Evolutionary conservation across 2,797 vertebrate genomes (phyloP).

Genomic region (Menidia menidia): DNA sequence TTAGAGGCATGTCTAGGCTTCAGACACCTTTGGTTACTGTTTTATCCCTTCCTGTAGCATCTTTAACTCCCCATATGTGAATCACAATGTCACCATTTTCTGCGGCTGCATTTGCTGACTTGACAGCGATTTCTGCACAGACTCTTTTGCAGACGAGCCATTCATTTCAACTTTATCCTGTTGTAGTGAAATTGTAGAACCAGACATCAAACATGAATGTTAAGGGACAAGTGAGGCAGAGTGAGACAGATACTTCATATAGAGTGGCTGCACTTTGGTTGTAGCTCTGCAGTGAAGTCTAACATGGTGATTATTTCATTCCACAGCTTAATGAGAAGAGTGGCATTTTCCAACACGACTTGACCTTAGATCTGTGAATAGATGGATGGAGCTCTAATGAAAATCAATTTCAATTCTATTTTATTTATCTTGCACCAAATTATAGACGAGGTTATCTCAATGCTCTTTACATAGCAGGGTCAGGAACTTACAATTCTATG

Average conservation of each 20-base stretch:
- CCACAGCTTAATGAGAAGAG: conserved; percentile 68
- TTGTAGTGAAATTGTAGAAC: conserved; percentile 13
- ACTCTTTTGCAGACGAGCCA: not conserved
- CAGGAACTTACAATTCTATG: conserved; percentile 16
- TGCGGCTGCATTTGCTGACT: not conserved
- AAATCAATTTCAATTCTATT: conserved; percentile 47
- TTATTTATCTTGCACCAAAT: conserved; percentile 20
- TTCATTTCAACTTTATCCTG: conserved; percentile 8
- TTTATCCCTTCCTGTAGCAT: conserved; percentile 16
- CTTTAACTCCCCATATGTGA: not conserved
- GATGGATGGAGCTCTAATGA: conserved; percentile 50
- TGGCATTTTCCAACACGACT: conserved; percentile 70
- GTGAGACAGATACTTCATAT: conserved; percentile 27
- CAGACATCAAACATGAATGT: conserved; percentile 2
- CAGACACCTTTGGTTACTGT: conserved; percentile 8
- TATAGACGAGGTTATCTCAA: conserved; percentile 13
- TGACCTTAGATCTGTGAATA: conserved; percentile 66
- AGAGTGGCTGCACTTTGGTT: conserved; percentile 37
- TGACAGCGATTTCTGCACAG: not conserved
- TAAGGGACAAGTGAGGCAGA: conserved; percentile 6
- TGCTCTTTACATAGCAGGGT: conserved; percentile 14
- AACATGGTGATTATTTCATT: conserved; percentile 53
- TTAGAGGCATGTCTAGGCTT: conserved; percentile 16
- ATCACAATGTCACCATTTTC: not conserved
- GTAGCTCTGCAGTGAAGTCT: conserved; percentile 22